These are phyloP conservation scores for Hoplias malabaricus DNA, from an alignment of 2,113 vertebrate genomes.

Conservation along the genomic window DNA sequence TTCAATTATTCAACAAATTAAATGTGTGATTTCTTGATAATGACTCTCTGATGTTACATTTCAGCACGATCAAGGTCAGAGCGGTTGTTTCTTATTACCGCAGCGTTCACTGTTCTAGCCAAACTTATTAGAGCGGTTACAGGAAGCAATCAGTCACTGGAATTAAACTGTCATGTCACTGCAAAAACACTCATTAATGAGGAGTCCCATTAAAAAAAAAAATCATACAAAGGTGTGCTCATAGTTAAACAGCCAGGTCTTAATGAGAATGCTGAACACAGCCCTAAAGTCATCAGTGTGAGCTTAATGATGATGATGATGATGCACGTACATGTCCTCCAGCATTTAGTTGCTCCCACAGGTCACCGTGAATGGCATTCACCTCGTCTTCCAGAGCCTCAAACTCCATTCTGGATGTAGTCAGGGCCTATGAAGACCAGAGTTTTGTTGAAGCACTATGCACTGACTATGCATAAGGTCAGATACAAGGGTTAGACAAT, in stretches of 20 bases:
- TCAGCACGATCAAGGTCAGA: not conserved
- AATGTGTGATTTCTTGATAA: not conserved
- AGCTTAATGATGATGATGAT: not conserved
- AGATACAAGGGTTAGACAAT: no score
- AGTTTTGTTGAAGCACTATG: not conserved
- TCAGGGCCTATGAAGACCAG: constrained; percentile 73
- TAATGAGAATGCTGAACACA: constrained; percentile 1
- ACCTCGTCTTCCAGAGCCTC: constrained; percentile 89
- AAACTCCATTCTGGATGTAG: constrained; percentile 84
- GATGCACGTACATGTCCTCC: constrained; percentile 82
- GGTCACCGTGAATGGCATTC: constrained; percentile 87
- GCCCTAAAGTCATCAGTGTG: not conserved
- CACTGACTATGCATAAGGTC: no score
- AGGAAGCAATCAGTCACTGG: not conserved
- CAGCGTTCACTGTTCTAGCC: not conserved
- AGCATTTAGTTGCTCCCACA: constrained; percentile 94
- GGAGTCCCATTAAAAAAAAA: not conserved
- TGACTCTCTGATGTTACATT: not conserved
- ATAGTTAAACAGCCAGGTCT: not conserved
- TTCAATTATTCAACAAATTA: not conserved
- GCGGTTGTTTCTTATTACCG: not conserved
- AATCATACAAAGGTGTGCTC: not conserved
- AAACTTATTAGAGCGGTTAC: not conserved
- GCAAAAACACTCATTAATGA: not conserved
- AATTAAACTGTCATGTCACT: constrained; percentile 13